Evolutionary conservation across 2,888 invertebrate genomes (phyloP), one percentile per base, ranked within the genome.

Genomic region (Thyatira batis): DNA sequence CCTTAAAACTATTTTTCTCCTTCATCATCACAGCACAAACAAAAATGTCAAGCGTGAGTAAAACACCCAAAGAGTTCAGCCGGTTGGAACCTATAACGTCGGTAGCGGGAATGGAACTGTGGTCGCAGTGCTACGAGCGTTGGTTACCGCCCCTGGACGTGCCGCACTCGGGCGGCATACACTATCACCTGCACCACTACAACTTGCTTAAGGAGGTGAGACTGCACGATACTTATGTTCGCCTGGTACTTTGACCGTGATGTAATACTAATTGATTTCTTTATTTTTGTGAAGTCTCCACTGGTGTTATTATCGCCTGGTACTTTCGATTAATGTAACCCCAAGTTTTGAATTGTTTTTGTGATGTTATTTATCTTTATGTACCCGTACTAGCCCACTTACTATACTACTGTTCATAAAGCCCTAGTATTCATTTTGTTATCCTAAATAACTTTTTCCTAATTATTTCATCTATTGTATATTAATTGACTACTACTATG

Each of bases 121-220:
- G 98, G 98, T 92, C 94, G 55, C 97, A 97, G 83, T 98, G 97
- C 88, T 98, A 97, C 88, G 96, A 97, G 80, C 94, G 98, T 25
- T 98, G 97, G 97, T 93, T 97, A 75, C 95, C 95, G 20, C 95
- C 96, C 20, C 93, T 97, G 5, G 97, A 98, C 85, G 95, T 96
- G 58, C 92, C 93, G 17, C 94, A 94, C 62, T 95, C 96, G 11
- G 96, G 96, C 0, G 84, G 80, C 62, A 94, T 93, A 64, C 95
- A 95, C 69, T 81, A 93, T 57, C 30, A 23, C 33, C 50, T 33
- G 50, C 50, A 33, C 30, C 30, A 50, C 50, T 30, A 46, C 45
- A n/a, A 23, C 17, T 17, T 57, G 11, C 13, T 51, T 1, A 54
- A 33, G 13, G 51, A 58, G 27, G 39, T 39, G n/a, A 39, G 5